phyloP scores from a whole-genome alignment of 2,113 vertebrate genomes.

The Cathartes aura region DNA sequence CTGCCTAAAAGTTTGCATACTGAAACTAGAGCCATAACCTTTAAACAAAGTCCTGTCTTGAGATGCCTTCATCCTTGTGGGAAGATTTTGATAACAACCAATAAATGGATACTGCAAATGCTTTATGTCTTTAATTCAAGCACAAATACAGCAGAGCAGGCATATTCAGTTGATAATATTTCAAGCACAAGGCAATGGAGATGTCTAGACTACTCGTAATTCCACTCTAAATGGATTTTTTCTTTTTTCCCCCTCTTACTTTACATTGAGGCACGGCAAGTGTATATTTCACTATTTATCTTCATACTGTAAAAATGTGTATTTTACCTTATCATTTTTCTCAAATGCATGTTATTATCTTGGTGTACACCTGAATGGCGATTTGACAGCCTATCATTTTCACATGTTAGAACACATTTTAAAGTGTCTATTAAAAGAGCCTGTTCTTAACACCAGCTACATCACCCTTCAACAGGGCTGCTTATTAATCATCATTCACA shows the following conservation, averaged over 20 bases:
- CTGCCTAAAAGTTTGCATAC: not conserved
- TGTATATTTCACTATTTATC: conserved; percentile 36
- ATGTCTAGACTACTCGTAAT: not conserved
- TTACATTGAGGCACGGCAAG: not conserved
- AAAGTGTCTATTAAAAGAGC: conserved; percentile 47
- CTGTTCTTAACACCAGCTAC: conserved; percentile 40
- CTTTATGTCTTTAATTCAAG: not conserved
- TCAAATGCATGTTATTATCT: conserved; percentile 55
- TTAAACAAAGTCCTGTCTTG: not conserved
- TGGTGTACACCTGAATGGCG: conserved; percentile 33
- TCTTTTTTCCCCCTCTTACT: not conserved
- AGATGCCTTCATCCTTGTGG: not conserved
- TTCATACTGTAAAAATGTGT: conserved; percentile 27
- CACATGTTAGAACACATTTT: conserved; percentile 69
- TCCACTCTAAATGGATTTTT: not conserved
- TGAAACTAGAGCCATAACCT: not conserved
- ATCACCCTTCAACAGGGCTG: conserved; percentile 30
- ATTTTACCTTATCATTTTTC: conserved; percentile 43
- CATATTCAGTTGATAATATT: not conserved
- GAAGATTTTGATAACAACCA: not conserved
- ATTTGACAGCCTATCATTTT: conserved; percentile 72
- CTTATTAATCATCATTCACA: conserved; percentile 69
- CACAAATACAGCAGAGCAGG: not conserved
- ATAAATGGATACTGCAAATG: not conserved
- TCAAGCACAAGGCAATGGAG: not conserved